Conservation (phyloP, 2,113 vertebrate species). For the Mesocricetus auratus region DNA sequence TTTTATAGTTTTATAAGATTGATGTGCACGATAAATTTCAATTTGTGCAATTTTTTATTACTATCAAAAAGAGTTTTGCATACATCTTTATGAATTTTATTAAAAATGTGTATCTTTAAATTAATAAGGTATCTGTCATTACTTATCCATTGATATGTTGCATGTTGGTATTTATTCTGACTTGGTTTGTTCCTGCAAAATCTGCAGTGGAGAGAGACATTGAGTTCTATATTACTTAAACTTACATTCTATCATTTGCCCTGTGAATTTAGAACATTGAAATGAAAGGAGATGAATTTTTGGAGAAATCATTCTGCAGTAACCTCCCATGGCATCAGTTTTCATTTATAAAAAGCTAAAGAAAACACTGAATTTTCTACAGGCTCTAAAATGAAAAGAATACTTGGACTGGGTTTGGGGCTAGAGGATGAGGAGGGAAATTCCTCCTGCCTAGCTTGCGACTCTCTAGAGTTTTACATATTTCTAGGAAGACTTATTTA, state of each 20-base stretch:
- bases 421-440: conserved; percentile 79
- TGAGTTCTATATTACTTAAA: conserved; percentile 68
- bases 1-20: neutral
- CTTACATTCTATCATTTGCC: conserved; percentile 77
- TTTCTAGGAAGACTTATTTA: conserved; percentile 86
- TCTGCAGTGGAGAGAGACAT: neutral
- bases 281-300: conserved; percentile 75
- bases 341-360: conserved; percentile 82
- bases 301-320: conserved; percentile 38
- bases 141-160: conserved; percentile 3
- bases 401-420: conserved; percentile 77
- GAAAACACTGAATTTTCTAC: conserved; percentile 82
- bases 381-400: conserved; percentile 84
- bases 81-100: conserved; percentile 52
- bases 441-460: conserved; percentile 73
- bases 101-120: neutral
- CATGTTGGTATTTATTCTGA: conserved; percentile 50
- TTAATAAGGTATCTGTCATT: conserved; percentile 16
- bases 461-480: conserved; percentile 78
- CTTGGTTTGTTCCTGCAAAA: conserved; percentile 47
- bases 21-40: conserved; percentile 48
- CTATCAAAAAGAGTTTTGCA: conserved; percentile 14
- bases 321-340: conserved; percentile 77
- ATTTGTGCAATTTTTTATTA: conserved; percentile 24
- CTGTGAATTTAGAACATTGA: conserved; percentile 76